These are phyloP conservation scores for Brotula barbata DNA, from an alignment of 2,797 vertebrate genomes.

Conservation along the genomic window DNA sequence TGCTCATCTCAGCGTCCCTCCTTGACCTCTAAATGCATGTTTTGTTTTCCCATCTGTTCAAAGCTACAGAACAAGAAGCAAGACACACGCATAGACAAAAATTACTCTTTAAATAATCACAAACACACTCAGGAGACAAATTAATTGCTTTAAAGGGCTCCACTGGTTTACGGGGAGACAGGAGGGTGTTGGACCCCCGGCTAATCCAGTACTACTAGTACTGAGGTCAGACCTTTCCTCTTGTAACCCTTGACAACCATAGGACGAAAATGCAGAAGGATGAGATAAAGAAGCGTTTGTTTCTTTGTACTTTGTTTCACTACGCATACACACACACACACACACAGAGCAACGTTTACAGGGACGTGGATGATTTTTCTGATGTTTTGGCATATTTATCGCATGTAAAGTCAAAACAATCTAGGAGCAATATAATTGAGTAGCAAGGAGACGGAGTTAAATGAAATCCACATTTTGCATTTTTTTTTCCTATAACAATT, in stretches of 20 bases:
- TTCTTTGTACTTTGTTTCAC: too few relatives aligned
- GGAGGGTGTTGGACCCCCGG: conserved; percentile 47
- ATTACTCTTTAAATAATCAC: too few relatives aligned
- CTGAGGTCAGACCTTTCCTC: conserved; percentile 47
- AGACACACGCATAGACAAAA: neutral
- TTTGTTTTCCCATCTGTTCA: neutral
- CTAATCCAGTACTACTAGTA: conserved; percentile 52
- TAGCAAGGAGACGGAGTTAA: too few relatives aligned
- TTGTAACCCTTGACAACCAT: conserved; percentile 66
- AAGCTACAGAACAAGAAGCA: neutral
- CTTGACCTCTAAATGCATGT: conserved; percentile 12
- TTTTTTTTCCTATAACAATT: too few relatives aligned
- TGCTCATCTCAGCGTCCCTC: conserved; percentile 18
- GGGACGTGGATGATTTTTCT: neutral
- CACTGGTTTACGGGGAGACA: too few relatives aligned
- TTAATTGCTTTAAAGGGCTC: too few relatives aligned
- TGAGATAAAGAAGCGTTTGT: too few relatives aligned
- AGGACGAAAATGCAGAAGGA: conserved; percentile 24
- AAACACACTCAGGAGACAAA: too few relatives aligned
- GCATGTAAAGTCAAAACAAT: neutral
- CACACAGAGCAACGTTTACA: conserved; percentile 1
- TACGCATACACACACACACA: neutral
- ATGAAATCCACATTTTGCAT: too few relatives aligned
- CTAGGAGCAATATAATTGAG: too few relatives aligned
- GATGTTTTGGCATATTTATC: neutral